Evolutionary conservation across 2,797 vertebrate genomes (phyloP), one percentile per base, ranked within the genome.

Genomic region (Loris lydekkerianus): DNA sequence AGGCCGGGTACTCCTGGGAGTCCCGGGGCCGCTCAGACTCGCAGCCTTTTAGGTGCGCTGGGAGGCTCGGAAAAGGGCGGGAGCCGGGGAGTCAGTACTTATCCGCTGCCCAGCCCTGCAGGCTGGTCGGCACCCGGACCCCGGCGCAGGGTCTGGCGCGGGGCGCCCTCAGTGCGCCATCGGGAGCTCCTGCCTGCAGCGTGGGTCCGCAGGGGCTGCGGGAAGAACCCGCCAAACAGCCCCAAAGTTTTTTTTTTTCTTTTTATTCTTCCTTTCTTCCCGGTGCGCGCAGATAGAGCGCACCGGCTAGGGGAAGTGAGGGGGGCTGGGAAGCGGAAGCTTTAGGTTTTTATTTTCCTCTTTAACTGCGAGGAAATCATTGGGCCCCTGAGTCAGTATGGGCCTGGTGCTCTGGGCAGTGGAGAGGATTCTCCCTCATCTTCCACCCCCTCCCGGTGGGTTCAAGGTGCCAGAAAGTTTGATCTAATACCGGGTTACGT

Each of bases 391-490:
- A 81, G 89, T 91, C 83, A 9, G n/a, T 67, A 69, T 87, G 87
- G 89, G 75, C 95, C 84, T 31, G 8, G 87, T 69, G 37, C 63
- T 23, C 86, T 63, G 31, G 95, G 84, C 73, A 2, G 3, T 53
- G 43, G 53, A 63, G 69, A 91, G 78, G 87, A 75, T 86, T 93
- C 91, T 69, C 72, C 56, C 80, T 86, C 56, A 65, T 86, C 37
- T 27, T 21, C 37, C 76, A 70, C 75, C 81, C 53, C 34, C 27
- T 27, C 61, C 23, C n/a, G 7, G 82, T 87, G 96, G 91, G 91
- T 73, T 94, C 93, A 11, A n/a, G 96, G 94, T 95, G 96, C 93
- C 84, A 92, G 89, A 98, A 98, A 98, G 97, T 98, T 98, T 94
- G 96, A 95, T 96, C 96, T 70, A 92, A 95, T 72, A 58, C 80